Evolutionary conservation across 2,113 vertebrate genomes (phyloP), one percentile per base, ranked within the genome.

Genomic region (Pseudonaja textilis): DNA sequence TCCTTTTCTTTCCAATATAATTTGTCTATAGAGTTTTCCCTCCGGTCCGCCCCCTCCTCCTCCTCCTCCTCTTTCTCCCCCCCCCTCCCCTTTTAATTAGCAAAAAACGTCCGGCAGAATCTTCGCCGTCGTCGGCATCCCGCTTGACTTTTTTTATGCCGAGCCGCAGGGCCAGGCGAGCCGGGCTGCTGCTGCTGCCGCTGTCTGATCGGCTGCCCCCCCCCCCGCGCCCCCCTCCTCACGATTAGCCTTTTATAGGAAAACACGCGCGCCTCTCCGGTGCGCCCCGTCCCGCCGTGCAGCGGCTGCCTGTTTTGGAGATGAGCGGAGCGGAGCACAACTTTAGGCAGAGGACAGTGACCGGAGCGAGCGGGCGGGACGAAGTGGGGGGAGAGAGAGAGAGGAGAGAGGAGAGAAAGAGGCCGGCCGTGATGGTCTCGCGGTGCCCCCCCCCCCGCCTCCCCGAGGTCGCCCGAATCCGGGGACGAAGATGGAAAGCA

Each of bases 1-100:
- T 90, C 69, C 2, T 74, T 81, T 90, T 94, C 74, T 90, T 89
- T 90, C 91, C 47, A 47, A 47, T 47, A 47, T 88, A 55, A 7
- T 56, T 56, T 18, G 54, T 87, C 34, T 1, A 3, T 1, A 3
- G 90, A 81, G 93, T 2, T 26, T 8, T 16, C 52, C 59, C 18
- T 91, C 95, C 94, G 95, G 96, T 96, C 97, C 96, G 95, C 96
- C 95, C 93, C 95, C 94, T 95, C 96, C 97, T 95, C 96, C 26
- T 18, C 94, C 95, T 94, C 96, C 96, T 96, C 95, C 42, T 42
- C 42, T 2, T 42, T 42, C 42, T 42, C 42, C 42, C 3, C 42
- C 3, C 42, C 42, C 42, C 96, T 96, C 95, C 96, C 97, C 98
- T 95, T 96, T 97, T 97, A 97, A 96, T 95, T 97, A 97, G 96